Percentiles rank a stretch among this genome's conserved stretches.
Evolutionary conservation across 2,113 vertebrate genomes (phyloP).

Genomic region (Archocentrus centrarchus): DNA sequence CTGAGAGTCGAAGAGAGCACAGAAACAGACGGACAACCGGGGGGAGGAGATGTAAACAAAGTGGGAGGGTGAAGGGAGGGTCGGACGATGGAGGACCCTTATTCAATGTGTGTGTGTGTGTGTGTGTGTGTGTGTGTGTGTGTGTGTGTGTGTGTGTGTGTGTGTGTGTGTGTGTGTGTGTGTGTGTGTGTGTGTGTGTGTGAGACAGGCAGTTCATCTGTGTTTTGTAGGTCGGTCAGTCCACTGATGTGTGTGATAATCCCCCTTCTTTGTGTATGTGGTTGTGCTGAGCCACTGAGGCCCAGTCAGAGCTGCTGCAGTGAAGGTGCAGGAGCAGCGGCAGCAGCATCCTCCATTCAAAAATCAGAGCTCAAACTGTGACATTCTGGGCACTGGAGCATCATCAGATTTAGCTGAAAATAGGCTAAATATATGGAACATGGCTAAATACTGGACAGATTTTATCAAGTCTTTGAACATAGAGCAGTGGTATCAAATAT

Average conservation of each 20-base stretch:
- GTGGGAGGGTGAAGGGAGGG: conserved; percentile 40
- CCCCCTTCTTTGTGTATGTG: conserved; percentile 40
- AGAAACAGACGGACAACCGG: conserved; percentile 62
- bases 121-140: background rate
- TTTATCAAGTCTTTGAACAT: background rate
- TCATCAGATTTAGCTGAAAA: conserved; percentile 11
- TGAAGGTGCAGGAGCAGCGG: background rate
- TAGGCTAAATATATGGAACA: background rate
- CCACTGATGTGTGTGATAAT: conserved; percentile 62
- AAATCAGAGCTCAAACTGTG: background rate
- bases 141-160: conserved; percentile 22
- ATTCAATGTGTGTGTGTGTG: conserved; percentile 22
- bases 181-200: conserved; percentile 28
- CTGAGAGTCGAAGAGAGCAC: conserved; percentile 11
- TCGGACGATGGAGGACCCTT: conserved; percentile 33
- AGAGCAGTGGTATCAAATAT: background rate
- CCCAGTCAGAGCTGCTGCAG: background rate
- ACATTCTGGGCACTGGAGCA: background rate
- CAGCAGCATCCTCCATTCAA: background rate
- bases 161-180: background rate
- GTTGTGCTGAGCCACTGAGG: conserved; percentile 23
- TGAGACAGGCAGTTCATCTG: conserved; percentile 14
- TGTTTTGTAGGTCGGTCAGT: conserved; percentile 66
- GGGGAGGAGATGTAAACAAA: conserved; percentile 63
- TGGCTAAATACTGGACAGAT: background rate